Evolutionary conservation across 2,113 vertebrate species (phyloP).

Genomic region (Paracanthobrama guichenoti): DNA sequence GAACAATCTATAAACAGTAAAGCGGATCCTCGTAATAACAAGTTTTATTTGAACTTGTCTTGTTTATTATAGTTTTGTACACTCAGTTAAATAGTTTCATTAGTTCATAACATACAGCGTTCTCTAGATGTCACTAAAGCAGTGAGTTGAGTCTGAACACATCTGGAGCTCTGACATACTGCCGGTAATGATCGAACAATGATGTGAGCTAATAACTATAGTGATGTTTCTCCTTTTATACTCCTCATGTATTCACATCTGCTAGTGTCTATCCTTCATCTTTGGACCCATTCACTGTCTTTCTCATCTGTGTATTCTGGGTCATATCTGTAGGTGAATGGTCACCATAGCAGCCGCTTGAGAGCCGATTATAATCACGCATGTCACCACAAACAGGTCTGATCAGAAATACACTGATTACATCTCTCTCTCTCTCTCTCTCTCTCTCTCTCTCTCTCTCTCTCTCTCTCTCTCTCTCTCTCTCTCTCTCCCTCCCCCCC

Average conservation of each 20-base stretch:
- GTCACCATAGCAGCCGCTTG: slow-evolving; percentile 50
- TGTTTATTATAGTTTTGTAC: background rate
- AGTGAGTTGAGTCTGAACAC: slow-evolving; percentile 5
- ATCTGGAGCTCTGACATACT: background rate
- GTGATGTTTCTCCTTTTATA: background rate
- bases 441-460: too few species aligned
- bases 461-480: too few species aligned
- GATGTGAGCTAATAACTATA: background rate
- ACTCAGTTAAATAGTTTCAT: slow-evolving; percentile 31
- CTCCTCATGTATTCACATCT: background rate
- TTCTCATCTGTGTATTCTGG: slow-evolving; percentile 24
- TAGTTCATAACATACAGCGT: slow-evolving; percentile 25
- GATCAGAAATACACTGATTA: slow-evolving; percentile 56
- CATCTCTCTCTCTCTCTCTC: background rate
- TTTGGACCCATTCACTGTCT: background rate
- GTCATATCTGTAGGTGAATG: slow-evolving; percentile 43
- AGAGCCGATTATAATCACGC: slow-evolving; percentile 53
- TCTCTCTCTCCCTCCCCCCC: too few species aligned
- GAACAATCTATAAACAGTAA: slow-evolving; percentile 32
- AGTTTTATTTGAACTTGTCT: slow-evolving; percentile 24
- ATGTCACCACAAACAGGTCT: slow-evolving; percentile 46
- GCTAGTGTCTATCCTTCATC: background rate
- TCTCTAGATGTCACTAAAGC: slow-evolving; percentile 21
- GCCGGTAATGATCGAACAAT: background rate
- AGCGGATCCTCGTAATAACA: slow-evolving; percentile 1